Evolutionary conservation across 2,888 invertebrate genomes (phyloP).

Genomic region (Incurvaria masculella): DNA sequence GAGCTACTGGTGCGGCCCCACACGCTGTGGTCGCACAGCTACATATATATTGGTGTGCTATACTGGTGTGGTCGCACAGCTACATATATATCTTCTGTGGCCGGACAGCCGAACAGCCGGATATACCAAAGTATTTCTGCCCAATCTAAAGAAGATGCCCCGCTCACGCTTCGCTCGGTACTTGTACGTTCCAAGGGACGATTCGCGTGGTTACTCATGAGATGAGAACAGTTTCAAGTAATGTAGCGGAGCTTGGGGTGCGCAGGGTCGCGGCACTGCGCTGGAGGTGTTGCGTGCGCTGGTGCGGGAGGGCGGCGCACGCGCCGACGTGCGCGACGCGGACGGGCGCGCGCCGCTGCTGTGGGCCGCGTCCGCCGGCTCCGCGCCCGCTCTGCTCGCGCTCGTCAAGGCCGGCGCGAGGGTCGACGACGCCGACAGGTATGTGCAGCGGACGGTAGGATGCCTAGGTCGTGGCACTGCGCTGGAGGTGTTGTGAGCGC

Average conservation of each 20-base stretch:
- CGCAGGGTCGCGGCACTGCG: constrained; percentile 58
- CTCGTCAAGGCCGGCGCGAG: constrained; percentile 84
- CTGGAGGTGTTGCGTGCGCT: constrained; percentile 78
- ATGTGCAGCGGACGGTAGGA: constrained; percentile 4
- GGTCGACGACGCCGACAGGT: constrained; percentile 79
- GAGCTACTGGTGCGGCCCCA: no score
- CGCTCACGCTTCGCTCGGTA: no score
- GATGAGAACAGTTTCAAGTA: no score
- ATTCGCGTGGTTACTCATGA: no score
- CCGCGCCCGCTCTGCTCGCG: constrained; percentile 85
- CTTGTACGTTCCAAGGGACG: no score
- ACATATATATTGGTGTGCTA: no score
- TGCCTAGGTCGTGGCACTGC: constrained; percentile 58
- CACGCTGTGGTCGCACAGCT: no score
- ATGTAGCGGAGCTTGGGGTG: background rate
- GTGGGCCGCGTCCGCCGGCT: constrained; percentile 98
- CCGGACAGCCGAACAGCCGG: no score
- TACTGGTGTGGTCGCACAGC: no score
- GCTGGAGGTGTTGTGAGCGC: constrained; percentile 80
- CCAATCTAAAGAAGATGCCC: no score
- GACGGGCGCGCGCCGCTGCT: constrained; percentile 92
- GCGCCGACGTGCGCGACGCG: constrained; percentile 83
- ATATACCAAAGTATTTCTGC: no score
- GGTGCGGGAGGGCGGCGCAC: constrained; percentile 70
- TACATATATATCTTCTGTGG: no score